Evolutionary conservation across 2,888 invertebrate species (phyloP), one percentile per base, ranked within the genome.

Genomic region (Bibio marci): DNA sequence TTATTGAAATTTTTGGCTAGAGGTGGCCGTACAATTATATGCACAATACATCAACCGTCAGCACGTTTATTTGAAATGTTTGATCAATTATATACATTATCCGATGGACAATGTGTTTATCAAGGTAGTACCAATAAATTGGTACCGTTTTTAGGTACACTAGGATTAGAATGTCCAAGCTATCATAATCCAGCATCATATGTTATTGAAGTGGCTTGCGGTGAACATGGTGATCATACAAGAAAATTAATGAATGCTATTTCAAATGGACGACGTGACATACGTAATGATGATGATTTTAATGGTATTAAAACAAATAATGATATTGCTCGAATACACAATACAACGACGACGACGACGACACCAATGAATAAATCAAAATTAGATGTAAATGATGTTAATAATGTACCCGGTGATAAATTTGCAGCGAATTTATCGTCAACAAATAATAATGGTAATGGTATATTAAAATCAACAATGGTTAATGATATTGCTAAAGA

Each of bases 181-280:
- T 95, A 94, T 62, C 94, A 95, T 66, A 95, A 95, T 65, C 94
- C 94, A 1, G 92, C 94, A 6, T 92, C 92, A 38, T 94, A 87
- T 66, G 83, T 91, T 48, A 91, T 92, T 63, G 94, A 95, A 63
- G 90, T 95, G 4, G 90, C 94, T 0, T 90, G 91, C 55, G 94
- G 94, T 1, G 94, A 95, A 60, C 91, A 94, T 57, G 95, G 95
- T 39, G 86, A 90, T 54, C 81, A 90, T 52, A 83, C 80, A 1
- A 73, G 76, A 46, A 82, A 77, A 50, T 64, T 91, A 38, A 87
- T 90, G 6, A 73, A 75, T 8, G 88, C 90, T 7, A 86, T 91
- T 38, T 73, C 80, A 46, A 86, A 86, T 57, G 87, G 90, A 38
- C 76, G 78, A 52, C 70, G 76, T 48, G 85, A 87, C 52, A 81